Base-by-base conservation (phyloP, 2,113 vertebrate genomes). In the Chionodraco myersi region DNA sequence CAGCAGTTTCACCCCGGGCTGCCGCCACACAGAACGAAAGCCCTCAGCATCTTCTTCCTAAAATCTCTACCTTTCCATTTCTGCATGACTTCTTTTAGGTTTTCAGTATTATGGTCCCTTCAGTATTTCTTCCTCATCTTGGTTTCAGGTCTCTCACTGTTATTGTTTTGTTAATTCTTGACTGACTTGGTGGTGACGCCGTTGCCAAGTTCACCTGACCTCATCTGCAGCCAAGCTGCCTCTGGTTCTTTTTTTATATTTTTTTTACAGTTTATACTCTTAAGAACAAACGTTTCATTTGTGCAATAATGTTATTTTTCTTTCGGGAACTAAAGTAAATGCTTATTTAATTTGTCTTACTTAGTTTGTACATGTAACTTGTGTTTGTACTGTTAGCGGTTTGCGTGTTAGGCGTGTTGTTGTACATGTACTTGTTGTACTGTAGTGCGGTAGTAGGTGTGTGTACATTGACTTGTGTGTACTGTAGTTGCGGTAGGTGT, bases 291-390 rank as follows among this genome's bases (percentile, higher is more conserved):
- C 15, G 83, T 81, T 94, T 96, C 86, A 72, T 95, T 97, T 95
- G 97, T 98, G 97, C 97, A 99, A 97, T 99, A 98, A 96, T 94
- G 94, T 90, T 74, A 3, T 72, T 79, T 56, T 87, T 80, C 80
- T 70, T 72, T 85, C 89, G 54, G 69, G 68, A 74, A 82, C 84
- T 72, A 84, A 87, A 88, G 74, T 75, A 83, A 88, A 94, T 95
- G 95, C 95, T 97, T 96, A 96, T 97, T 97, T 97, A 97, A 96
- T 96, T 30, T 95, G n/a, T n/a, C n/a, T n/a, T n/a, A n/a, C n/a
- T n/a, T n/a, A n/a, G n/a, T n/a, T n/a, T n/a, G n/a, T n/a, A n/a
- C n/a, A n/a, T n/a, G n/a, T n/a, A n/a, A n/a, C n/a, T n/a, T n/a
- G n/a, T n/a, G n/a, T n/a, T n/a, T n/a, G n/a, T n/a, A n/a, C n/a